Evolutionary conservation across 2,888 invertebrate species (phyloP).

Genomic region (Notodonta ziczac): DNA sequence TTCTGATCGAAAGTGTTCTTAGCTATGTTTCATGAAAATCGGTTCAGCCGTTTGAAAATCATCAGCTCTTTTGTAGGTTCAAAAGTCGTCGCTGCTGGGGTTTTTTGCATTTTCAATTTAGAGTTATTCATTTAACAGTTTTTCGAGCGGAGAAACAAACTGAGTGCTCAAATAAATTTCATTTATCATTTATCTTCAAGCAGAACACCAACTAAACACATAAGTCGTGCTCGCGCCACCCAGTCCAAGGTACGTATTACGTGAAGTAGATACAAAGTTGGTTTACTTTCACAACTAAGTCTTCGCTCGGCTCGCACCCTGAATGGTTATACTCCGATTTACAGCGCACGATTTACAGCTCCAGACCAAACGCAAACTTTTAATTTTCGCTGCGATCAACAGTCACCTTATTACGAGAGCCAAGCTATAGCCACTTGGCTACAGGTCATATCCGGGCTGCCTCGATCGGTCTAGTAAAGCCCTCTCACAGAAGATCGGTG

Average conservation of each 20-base stretch:
- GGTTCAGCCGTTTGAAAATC: too few species aligned
- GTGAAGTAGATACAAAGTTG: constrained; percentile 51
- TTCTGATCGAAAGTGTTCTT: too few species aligned
- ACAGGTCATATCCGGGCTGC: too few species aligned
- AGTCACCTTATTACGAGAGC: too few species aligned
- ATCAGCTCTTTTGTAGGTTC: too few species aligned
- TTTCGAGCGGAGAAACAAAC: background rate
- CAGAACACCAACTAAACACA: constrained; percentile 29
- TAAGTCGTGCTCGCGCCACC: constrained; percentile 33
- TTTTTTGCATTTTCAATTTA: too few species aligned
- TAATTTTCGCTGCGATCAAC: constrained; percentile 20
- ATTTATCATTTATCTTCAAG: constrained; percentile 31
- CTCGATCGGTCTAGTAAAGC: too few species aligned
- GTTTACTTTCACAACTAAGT: constrained; percentile 42
- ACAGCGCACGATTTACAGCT: constrained; percentile 45
- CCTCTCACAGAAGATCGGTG: too few species aligned
- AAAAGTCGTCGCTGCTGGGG: too few species aligned
- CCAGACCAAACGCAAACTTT: constrained; percentile 44
- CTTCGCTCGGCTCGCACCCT: constrained; percentile 30
- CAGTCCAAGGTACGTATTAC: constrained; percentile 45
- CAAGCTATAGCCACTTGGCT: too few species aligned
- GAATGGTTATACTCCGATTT: constrained; percentile 45
- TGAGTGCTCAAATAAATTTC: constrained; percentile 20
- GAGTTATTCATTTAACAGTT: background rate
- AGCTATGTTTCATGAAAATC: too few species aligned